A percentile compares a stretch with the other conserved stretches of the same genome.
Conservation (phyloP, 1,140 invertebrate species). For the Apis florea region DNA sequence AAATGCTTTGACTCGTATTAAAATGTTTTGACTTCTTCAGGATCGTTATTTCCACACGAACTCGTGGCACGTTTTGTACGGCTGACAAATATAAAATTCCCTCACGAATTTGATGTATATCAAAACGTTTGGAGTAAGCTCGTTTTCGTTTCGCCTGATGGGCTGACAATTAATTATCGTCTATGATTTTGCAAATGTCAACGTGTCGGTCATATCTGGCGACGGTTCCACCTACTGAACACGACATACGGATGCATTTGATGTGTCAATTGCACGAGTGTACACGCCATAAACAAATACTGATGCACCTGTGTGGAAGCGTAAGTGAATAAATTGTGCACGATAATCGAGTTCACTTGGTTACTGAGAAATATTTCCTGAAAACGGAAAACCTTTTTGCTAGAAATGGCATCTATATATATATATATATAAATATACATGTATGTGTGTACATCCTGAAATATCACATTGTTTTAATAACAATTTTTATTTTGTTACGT, state of each 20-base stretch:
- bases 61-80: neutral
- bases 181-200: slow-evolving; percentile 47
- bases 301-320: neutral
- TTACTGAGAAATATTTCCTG: neutral
- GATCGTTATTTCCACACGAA: neutral
- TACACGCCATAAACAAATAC: slow-evolving; percentile 40
- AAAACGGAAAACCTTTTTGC: neutral
- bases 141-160: slow-evolving; percentile 17
- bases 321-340: neutral
- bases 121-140: neutral
- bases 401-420: neutral
- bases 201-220: slow-evolving; percentile 23
- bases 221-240: slow-evolving; percentile 19
- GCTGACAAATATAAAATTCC: slow-evolving; percentile 9
- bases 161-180: slow-evolving; percentile 43
- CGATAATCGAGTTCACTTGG: neutral
- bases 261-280: slow-evolving; percentile 35
- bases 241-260: slow-evolving; percentile 26
- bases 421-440: neutral
- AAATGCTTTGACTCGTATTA: neutral
- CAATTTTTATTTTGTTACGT: neutral
- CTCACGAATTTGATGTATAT: too few relatives aligned
- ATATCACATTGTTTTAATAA: neutral
- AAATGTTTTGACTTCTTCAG: neutral
- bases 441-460: neutral